Base-by-base conservation (phyloP, 2,888 invertebrate species). In the Yponomeuta cagnagella region DNA sequence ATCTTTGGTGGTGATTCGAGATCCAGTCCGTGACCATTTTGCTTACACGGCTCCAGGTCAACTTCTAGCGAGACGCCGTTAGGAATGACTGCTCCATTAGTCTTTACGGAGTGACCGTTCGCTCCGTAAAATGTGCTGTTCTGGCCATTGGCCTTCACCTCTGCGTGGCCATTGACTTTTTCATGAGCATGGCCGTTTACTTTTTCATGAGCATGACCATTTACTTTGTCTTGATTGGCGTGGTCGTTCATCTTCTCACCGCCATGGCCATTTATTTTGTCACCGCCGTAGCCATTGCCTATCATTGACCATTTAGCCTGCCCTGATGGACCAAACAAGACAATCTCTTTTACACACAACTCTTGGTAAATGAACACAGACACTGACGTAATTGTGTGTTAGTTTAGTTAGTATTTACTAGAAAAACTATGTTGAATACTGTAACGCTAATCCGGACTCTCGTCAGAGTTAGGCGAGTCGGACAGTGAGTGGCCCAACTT, bases 1-100 rank as follows among this genome's bases (percentile, higher is more conserved):
- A 90, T 90, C 89, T 91, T 91, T 88, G 91, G 91, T 86, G 91
- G 91, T 86, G 91, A 80, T 75, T 81, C 82, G 83, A 88, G 83
- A 86, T 85, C 85, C 78, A 85, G 80, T 76, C 80, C 80, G 70
- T 72, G 71, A 30, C 72, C 72, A 72, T 81, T 82, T 75, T 84
- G 58, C 31, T 71, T 81, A 75, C 79, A 79, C 75, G 76, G 33
- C 12, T 69, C 70, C 67, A 68, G 37, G 10, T 71, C 70, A 6
- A 68, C 10, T 30, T 78, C 79, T 70, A 76, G 80, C 15, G 74
- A 75, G 10, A 74, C 76, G 12, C 81, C 81, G 68, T 81, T 80
- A 31, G 72, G 72, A 66, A 73, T 72, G 67, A 72, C 73, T n/a
- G 75, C 75, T 10, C 80, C 78, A 75, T 80, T 82, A 70, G 76